Conservation (phyloP, 2,113 vertebrate species). For the Apteryx mantelli region DNA sequence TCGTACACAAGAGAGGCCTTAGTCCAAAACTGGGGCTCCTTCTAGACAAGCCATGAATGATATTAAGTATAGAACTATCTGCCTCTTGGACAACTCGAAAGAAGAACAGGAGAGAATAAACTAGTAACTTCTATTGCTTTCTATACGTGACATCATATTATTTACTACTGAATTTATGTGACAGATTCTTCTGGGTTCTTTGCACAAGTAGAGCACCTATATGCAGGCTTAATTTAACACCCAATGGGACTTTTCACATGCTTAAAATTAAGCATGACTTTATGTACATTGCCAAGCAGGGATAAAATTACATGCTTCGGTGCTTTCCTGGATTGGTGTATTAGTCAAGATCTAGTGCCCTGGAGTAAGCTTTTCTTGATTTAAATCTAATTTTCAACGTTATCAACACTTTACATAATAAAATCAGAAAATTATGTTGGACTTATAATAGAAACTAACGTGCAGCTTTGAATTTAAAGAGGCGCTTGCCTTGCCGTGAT, state of each 20-base stretch:
- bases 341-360: background rate
- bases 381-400: conserved; percentile 16
- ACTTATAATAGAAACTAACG: background rate
- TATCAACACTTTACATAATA: background rate
- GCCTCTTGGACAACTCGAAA: background rate
- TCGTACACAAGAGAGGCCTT: fast-evolving
- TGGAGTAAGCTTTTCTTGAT: background rate
- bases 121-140: background rate
- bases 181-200: background rate
- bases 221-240: background rate
- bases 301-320: conserved; percentile 20
- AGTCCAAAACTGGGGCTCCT: background rate
- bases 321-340: background rate
- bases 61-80: background rate
- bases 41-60: background rate
- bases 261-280: conserved; percentile 20
- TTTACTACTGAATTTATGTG: background rate
- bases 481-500: background rate
- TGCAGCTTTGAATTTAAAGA: background rate
- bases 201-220: background rate
- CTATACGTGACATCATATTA: background rate
- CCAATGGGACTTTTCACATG: background rate
- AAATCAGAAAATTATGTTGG: background rate
- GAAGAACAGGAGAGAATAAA: background rate
- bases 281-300: background rate